Percentiles rank a stretch among this genome's conserved stretches.
These are phyloP conservation scores for Drosophila punjabiensis DNA, from an alignment of 1,140 invertebrate species.

Conservation along the genomic window DNA sequence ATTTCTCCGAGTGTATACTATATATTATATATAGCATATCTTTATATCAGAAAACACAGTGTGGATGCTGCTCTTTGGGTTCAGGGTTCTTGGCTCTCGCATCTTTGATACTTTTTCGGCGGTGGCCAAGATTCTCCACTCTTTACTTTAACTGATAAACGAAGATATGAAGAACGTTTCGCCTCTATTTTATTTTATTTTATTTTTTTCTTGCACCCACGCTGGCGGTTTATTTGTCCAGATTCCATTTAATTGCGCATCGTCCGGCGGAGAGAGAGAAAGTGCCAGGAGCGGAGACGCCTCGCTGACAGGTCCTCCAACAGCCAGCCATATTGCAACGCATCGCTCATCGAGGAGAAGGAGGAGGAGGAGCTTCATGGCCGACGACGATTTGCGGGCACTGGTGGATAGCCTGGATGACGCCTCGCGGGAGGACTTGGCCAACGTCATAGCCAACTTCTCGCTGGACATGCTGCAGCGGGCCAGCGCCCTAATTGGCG, in stretches of 20 bases:
- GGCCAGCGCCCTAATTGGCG: constrained; percentile 72
- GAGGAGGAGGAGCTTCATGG: constrained; percentile 37
- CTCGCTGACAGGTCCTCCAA: constrained; percentile 34
- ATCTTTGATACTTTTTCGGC: constrained; percentile 11
- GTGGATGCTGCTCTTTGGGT: constrained; percentile 26
- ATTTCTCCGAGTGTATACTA: constrained; percentile 37
- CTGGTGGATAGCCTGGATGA: constrained; percentile 68
- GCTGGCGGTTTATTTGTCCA: constrained; percentile 36
- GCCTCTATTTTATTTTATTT: background rate
- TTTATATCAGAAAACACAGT: constrained; percentile 4
- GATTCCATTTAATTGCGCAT: constrained; percentile 56
- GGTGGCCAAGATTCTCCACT: constrained; percentile 13
- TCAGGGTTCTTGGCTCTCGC: background rate
- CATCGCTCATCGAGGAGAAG: constrained; percentile 7
- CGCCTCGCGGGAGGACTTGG: constrained; percentile 54
- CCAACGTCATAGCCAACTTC: constrained; percentile 71
- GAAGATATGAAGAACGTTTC: constrained; percentile 27
- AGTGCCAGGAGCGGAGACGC: constrained; percentile 48
- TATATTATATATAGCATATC: constrained; percentile 48
- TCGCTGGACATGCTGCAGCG: constrained; percentile 73
- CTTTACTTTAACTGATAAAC: constrained; percentile 45
- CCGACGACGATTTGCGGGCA: constrained; percentile 69
- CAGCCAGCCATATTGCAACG: constrained; percentile 41
- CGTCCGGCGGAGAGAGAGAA: constrained; percentile 31
- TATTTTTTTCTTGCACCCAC: constrained; percentile 24